Conservation (phyloP, 2,113 vertebrate species). For the Eptesicus fuscus region DNA sequence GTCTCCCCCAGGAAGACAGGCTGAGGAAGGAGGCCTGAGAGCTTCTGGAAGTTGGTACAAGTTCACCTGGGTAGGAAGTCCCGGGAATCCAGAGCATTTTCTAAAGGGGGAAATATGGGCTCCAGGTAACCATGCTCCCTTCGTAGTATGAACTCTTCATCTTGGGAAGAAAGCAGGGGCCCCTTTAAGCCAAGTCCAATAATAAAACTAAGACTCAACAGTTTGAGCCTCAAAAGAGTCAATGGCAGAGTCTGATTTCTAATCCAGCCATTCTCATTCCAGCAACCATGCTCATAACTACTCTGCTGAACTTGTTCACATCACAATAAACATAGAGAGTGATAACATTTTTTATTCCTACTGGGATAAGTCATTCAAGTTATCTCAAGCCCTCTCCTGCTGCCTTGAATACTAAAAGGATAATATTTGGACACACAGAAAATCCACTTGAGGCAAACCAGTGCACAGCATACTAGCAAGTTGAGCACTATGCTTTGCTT, state of each 20-base stretch:
- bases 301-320: background rate
- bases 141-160: background rate
- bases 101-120: background rate
- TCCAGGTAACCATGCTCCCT: background rate
- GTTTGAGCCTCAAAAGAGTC: background rate
- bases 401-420: background rate
- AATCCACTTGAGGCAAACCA: background rate
- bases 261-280: background rate
- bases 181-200: background rate
- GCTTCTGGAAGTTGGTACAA: background rate
- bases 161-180: background rate
- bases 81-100: background rate
- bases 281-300: no score
- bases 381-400: background rate
- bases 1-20: background rate
- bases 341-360: background rate
- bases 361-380: background rate
- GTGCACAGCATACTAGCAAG: background rate
- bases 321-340: background rate
- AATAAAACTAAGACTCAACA: background rate
- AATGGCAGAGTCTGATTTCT: background rate
- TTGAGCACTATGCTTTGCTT: background rate
- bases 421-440: background rate
- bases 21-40: background rate
- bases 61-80: background rate